Evolutionary conservation across 2,888 invertebrate species (phyloP).

Genomic region (Epiblema foenella): DNA sequence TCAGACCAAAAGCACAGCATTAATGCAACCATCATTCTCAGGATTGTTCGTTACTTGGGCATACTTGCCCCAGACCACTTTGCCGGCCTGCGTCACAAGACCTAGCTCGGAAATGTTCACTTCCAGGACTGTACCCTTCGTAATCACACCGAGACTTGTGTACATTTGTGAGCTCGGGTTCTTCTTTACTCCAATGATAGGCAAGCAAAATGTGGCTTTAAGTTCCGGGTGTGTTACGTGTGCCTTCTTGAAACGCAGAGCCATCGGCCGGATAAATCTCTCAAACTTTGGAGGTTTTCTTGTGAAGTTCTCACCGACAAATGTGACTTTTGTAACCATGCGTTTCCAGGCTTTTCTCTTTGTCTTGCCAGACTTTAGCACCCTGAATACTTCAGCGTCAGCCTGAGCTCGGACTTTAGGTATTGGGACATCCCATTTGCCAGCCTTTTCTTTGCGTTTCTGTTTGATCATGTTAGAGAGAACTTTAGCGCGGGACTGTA

Average conservation of each 20-base stretch:
- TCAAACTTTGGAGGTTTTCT: constrained; percentile 99
- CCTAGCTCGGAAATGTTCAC: constrained; percentile 99
- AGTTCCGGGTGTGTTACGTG: constrained; percentile 99
- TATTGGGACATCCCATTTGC: constrained; percentile 99
- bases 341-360: constrained; percentile 99
- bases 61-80: constrained; percentile 99
- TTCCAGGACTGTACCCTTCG: constrained; percentile 99
- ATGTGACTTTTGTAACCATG: constrained; percentile 99
- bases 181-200: constrained; percentile 99
- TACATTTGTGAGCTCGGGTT: constrained; percentile 99
- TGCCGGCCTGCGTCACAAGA: constrained; percentile 98
- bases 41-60: constrained; percentile 99
- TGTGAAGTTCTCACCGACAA: constrained; percentile 99
- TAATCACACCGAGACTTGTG: constrained; percentile 98
- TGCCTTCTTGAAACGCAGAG: constrained; percentile 96
- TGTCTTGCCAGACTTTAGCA: constrained; percentile 95
- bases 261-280: constrained; percentile 99
- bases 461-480: constrained; percentile 99
- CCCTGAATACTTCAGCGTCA: constrained; percentile 98
- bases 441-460: constrained; percentile 99
- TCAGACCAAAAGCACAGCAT: constrained; percentile 98
- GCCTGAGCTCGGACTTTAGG: constrained; percentile 99
- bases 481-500: constrained; percentile 96
- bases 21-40: constrained; percentile 99
- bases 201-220: constrained; percentile 98